Evolutionary conservation across 2,797 vertebrate species (phyloP).

Genomic region (Poliocrania exsul): DNA sequence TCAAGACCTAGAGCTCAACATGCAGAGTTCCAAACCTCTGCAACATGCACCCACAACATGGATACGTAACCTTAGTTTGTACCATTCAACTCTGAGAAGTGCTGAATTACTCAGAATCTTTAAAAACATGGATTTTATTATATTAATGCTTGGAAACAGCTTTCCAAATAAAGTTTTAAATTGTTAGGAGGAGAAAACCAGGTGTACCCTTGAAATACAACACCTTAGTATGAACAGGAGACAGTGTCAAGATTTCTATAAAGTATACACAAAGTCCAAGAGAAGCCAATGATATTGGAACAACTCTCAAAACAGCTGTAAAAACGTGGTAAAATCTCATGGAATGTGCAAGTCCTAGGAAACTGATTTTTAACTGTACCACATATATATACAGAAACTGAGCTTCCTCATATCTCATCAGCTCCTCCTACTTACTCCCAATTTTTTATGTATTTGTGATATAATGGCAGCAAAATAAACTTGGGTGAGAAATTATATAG

Average conservation of each 20-base stretch:
- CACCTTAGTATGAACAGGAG: background rate
- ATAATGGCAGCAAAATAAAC: conserved; percentile 1
- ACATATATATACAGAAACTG: conserved; percentile 13
- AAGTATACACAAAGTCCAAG: background rate
- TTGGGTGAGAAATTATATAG: conserved; percentile 8
- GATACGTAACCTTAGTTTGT: background rate
- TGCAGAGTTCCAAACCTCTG: background rate
- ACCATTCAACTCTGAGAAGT: background rate
- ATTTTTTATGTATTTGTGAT: background rate
- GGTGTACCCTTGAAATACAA: background rate
- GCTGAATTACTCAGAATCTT: background rate
- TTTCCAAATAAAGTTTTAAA: conserved; percentile 17
- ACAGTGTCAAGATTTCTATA: background rate
- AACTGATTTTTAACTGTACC: background rate
- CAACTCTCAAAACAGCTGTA: background rate
- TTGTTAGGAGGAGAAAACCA: background rate
- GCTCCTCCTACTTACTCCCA: background rate
- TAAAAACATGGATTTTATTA: conserved; percentile 1
- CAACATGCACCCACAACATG: background rate
- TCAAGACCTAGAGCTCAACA: background rate
- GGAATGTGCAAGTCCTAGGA: conserved; percentile 18
- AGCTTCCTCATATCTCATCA: background rate
- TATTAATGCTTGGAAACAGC: background rate
- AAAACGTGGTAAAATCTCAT: background rate
- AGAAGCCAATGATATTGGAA: conserved; percentile 1